Percentiles rank a stretch among this genome's conserved stretches.
These are phyloP conservation scores for Scaptomyza caliginosa DNA, from an alignment of 2,888 invertebrate genomes.

Conservation along the genomic window DNA sequence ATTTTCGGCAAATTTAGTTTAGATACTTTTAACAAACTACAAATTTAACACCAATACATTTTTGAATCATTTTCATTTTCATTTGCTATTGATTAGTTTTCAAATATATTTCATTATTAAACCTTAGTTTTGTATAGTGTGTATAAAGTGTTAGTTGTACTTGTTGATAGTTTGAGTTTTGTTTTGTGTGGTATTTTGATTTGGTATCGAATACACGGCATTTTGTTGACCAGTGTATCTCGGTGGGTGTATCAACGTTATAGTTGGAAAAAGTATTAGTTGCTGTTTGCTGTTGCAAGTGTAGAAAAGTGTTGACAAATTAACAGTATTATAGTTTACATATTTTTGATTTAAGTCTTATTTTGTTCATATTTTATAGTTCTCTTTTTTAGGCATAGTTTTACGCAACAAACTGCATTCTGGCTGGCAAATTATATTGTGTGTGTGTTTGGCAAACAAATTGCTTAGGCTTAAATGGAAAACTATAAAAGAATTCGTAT, in stretches of 20 bases:
- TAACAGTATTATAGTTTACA: background rate
- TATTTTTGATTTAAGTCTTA: constrained; percentile 4
- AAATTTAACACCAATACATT: background rate
- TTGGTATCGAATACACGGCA: constrained; percentile 7
- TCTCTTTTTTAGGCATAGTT: background rate
- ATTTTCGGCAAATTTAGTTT: background rate
- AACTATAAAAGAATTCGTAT: background rate
- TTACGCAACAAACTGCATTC: background rate
- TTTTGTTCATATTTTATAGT: background rate
- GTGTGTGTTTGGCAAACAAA: constrained; percentile 1
- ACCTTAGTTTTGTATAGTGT: constrained; percentile 5
- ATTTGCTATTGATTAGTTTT: background rate
- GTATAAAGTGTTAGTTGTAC: constrained; percentile 7
- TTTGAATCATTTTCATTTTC: too few species aligned
- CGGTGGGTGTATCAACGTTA: constrained; percentile 28
- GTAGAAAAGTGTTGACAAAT: background rate
- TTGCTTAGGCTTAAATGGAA: constrained; percentile 1
- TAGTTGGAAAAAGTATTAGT: background rate
- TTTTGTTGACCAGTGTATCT: background rate
- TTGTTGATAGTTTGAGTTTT: background rate
- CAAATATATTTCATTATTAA: background rate
- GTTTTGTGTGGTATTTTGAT: background rate
- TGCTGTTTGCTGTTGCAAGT: background rate
- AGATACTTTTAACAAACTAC: background rate
- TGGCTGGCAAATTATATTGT: constrained; percentile 1